These are phyloP conservation scores for Clavelina lepadiformis DNA, from an alignment of 23 tunicate species.

Conservation along the genomic window DNA sequence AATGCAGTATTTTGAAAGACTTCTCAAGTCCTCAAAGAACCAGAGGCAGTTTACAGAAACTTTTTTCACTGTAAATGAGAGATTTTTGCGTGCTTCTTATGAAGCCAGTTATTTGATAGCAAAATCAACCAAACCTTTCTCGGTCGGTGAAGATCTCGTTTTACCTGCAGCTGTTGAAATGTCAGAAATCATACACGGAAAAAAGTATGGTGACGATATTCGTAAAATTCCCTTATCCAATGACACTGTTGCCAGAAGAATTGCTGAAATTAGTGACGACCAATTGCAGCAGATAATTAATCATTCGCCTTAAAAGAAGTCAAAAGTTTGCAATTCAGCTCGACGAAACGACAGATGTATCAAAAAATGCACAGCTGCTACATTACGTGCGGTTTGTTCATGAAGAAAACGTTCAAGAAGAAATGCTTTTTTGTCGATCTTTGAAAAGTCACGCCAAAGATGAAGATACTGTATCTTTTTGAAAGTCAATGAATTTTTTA, in stretches of 20 bases:
- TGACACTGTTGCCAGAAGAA: conserved; percentile 10
- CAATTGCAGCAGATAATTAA: conserved; percentile 32
- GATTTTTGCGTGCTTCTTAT: conserved; percentile 1
- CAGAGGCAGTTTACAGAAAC: conserved; percentile 1
- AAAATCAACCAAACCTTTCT: neutral
- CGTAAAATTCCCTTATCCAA: conserved; percentile 22
- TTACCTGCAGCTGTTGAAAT: conserved; percentile 2
- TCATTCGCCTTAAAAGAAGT: conserved; percentile 10
- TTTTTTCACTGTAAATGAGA: conserved; percentile 1
- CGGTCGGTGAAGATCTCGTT: neutral
- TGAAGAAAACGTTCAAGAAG: conserved; percentile 20
- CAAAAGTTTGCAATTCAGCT: conserved; percentile 29
- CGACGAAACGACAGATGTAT: conserved; percentile 23
- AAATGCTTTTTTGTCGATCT: conserved; percentile 26
- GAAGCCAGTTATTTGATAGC: conserved; percentile 16
- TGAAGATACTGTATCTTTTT: conserved; percentile 23
- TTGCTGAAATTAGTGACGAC: conserved; percentile 14
- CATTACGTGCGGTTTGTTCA: conserved; percentile 17
- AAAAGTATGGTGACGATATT: conserved; percentile 26
- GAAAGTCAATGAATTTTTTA: conserved; percentile 17
- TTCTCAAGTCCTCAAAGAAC: conserved; percentile 1
- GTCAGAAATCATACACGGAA: conserved; percentile 19
- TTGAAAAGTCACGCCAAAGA: conserved; percentile 12
- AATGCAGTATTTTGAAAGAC: conserved; percentile 10
- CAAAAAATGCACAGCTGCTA: conserved; percentile 17